Percentiles rank a stretch among this genome's conserved stretches.
Conservation (phyloP, 2,888 invertebrate species). For the Trachelus iudaicus region DNA sequence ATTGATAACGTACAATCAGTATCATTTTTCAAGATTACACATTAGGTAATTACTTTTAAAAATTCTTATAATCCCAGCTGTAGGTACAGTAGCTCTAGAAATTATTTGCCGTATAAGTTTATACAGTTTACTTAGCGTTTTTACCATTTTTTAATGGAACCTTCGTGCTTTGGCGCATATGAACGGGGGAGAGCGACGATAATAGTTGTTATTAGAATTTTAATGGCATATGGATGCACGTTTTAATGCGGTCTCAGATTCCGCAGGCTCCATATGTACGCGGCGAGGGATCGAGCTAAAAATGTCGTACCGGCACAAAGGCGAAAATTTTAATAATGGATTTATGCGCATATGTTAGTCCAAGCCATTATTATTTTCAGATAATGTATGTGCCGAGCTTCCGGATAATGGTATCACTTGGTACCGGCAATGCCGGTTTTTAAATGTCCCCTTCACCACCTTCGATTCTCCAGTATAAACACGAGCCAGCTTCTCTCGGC, state of each 20-base stretch:
- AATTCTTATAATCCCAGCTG: neutral
- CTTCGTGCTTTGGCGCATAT: neutral
- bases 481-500: neutral
- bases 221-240: constrained; percentile 52
- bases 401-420: constrained; percentile 10
- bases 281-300: constrained; percentile 43
- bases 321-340: constrained; percentile 62
- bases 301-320: constrained; percentile 51
- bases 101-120: neutral
- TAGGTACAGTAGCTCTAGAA: neutral
- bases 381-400: constrained; percentile 4
- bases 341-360: constrained; percentile 65
- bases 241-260: constrained; percentile 42
- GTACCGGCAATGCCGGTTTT: constrained; percentile 3
- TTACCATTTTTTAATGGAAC: neutral
- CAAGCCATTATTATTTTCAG: constrained; percentile 54
- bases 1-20: neutral
- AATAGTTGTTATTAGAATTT: constrained; percentile 46
- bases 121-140: neutral
- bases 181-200: constrained; percentile 17
- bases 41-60: neutral
- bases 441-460: constrained; percentile 1
- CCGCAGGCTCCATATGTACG: constrained; percentile 53
- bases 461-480: neutral
- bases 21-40: neutral